Base-by-base conservation (phyloP, 2,797 vertebrate species). In the Enteromius afrohamiltoni region DNA sequence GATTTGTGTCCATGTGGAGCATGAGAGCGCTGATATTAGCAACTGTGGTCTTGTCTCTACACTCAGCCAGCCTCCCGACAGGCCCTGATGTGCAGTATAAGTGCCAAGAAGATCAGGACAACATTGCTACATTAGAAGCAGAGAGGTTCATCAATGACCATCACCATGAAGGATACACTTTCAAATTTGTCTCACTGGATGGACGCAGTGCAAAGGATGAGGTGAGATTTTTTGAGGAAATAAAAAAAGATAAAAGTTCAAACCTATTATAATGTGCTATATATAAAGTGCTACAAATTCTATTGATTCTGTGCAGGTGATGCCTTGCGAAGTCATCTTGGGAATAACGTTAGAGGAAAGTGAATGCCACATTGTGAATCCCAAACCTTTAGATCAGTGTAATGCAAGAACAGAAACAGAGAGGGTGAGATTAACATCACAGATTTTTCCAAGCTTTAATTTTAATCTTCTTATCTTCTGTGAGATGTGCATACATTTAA, bases 131-230 rank as follows among this genome's bases (percentile, higher is more conserved):
- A 2, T 53, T 37, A n/a, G 69, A 85, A 69, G 88, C 88, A 0
- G 16, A 84, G 37, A 47, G 80, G 17, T 79, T 86, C n/a, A 93
- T 93, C 67, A 89, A 92, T 19, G 3, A 77, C 1, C 29, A 88
- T 6, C 91, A 91, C 69, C 21, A 78, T 9, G 89, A 91, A 3
- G 91, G 92, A 79, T 93, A 92, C 86, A 91, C 91, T 85, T 92
- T 92, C 82, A 68, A 29, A 49, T 70, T 93, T 6, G 21, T 19
- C 3, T 6, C 58, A 0, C 7, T 75, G 11, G 2, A 37, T 3
- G 53, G 26, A 60, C 69, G 17, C 34, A 68, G 37, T 9, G 8
- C 58, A 29, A 67, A 76, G 1, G 13, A 84, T 83, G 34, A 47
- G 81, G 88, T 89, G 9, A 70, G 92, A 83, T 53, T 60, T 80